phyloP scores from a whole-genome alignment of 2,888 invertebrate species.

The Tetragonula carbonaria region DNA sequence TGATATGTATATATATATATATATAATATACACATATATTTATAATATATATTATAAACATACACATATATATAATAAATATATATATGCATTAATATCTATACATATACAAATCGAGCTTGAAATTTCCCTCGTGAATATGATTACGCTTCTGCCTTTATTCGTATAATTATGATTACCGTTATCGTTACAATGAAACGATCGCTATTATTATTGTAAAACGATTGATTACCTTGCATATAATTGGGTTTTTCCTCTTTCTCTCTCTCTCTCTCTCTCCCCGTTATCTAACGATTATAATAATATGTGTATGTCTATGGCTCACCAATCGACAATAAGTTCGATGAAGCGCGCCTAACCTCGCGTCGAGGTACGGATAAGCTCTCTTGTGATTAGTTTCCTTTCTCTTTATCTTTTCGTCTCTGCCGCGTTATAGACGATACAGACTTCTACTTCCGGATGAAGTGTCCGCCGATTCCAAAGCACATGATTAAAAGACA shows the following conservation, averaged over 20 bases:
- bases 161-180: constrained; percentile 49
- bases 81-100: constrained; percentile 2
- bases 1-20: constrained; percentile 1
- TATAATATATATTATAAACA: constrained; percentile 5
- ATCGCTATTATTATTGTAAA: constrained; percentile 67
- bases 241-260: neutral
- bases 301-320: constrained; percentile 18
- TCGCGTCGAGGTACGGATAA: constrained; percentile 62
- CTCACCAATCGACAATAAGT: constrained; percentile 46
- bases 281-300: constrained; percentile 41
- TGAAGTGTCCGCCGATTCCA: constrained; percentile 33
- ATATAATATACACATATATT: constrained; percentile 27
- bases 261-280: constrained; percentile 40
- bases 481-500: constrained; percentile 65
- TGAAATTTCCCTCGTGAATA: constrained; percentile 42
- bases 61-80: constrained; percentile 7
- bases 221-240: constrained; percentile 66
- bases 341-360: constrained; percentile 53
- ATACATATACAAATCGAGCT: constrained; percentile 36
- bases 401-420: neutral
- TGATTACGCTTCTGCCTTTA: constrained; percentile 59
- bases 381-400: constrained; percentile 63
- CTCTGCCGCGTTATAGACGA: neutral
- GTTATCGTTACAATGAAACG: constrained; percentile 66
- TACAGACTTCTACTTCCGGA: constrained; percentile 7